Percentiles rank a stretch among this genome's conserved stretches.
phyloP scores from a whole-genome alignment of 2,797 vertebrate species.

The Hylomyscus alleni region DNA sequence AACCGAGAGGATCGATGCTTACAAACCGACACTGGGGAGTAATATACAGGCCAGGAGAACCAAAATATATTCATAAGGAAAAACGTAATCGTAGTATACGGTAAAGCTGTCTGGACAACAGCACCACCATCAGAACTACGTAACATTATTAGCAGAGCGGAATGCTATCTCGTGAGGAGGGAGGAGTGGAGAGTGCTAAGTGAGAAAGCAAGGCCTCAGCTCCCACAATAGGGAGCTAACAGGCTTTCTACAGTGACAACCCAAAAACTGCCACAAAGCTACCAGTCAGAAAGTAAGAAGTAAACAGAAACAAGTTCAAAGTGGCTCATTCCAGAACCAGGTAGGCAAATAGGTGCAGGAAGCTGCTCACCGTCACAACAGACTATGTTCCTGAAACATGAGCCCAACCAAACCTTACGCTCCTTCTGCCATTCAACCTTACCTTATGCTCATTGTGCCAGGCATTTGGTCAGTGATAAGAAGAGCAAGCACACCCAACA shows the following conservation, averaged over 20 bases:
- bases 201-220: neutral
- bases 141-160: neutral
- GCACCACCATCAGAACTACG: neutral
- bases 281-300: neutral
- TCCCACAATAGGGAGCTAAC: neutral
- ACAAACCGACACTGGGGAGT: neutral
- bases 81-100: neutral
- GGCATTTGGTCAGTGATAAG: neutral
- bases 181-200: accelerated
- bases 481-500: neutral
- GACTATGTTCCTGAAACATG: neutral
- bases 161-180: too few relatives aligned
- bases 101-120: neutral
- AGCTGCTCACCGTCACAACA: neutral
- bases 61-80: neutral
- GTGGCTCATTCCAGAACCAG: neutral
- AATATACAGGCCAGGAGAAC: neutral
- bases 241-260: neutral
- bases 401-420: neutral
- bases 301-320: neutral
- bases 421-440: too few relatives aligned
- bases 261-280: neutral
- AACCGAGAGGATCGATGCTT: neutral
- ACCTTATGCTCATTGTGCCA: too few relatives aligned
- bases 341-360: neutral